Evolutionary conservation across 2,113 vertebrate genomes (phyloP), one percentile per base, ranked within the genome.

Genomic region (Tupaia tana): DNA sequence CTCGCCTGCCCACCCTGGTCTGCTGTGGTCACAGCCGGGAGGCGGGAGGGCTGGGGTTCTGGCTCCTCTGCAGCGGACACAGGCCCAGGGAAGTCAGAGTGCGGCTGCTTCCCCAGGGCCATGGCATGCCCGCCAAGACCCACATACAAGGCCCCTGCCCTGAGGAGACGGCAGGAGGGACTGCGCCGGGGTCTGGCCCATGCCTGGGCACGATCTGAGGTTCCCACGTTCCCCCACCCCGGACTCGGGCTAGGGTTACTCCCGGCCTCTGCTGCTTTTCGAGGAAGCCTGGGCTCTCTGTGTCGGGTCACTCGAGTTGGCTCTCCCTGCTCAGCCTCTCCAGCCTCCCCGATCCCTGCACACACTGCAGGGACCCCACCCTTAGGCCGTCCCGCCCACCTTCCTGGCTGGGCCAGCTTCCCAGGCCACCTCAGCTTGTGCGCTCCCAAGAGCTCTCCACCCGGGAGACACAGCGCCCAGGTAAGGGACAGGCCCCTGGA

Each of bases 1-100:
- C 3, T 3, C 34, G 15, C 0, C 1, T 8, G 3, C 29, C 89
- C 63, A 7, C 15, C 24, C 43, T 5, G 0, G n/a, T 20, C 61
- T n/a, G 9, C n/a, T 18, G 19, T 22, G 34, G 27, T 22, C 63
- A 10, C 58, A 31, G 66, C 19, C n/a, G 4, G 25, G 27, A 91
- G 54, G 64, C 6, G 18, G 3, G 16, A 64, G 43, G 59, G 19
- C 3, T 59, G 2, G n/a, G 15, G 58, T 25, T 31, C 54, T 43
- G 25, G n/a, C 14, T 15, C 24, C 31, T 14, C 18, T 1, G 14
- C 52, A 15, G 77, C 54, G 59, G 77, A 82, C 59, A 11, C 27
- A 6, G 25, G 69, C 19, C 34, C 73, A 64, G 81, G 52, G n/a
- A 79, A 15, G 29, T 67, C 74, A 73, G 43, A 52, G 54, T 15